Conservation (phyloP, 2,113 vertebrate species). For the Prionailurus viverrinus region DNA sequence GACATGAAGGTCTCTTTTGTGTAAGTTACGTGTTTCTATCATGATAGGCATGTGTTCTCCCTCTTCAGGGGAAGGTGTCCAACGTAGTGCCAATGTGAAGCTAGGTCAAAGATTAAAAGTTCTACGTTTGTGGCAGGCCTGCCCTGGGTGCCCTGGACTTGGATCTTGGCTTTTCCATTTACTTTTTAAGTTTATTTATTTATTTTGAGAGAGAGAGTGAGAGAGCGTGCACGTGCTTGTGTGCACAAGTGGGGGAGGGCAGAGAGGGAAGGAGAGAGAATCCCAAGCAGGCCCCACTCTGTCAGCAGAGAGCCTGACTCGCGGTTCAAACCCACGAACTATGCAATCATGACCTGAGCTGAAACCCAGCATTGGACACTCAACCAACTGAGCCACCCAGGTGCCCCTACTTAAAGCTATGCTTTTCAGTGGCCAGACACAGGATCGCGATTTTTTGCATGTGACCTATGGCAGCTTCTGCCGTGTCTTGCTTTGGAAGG, state of each 20-base stretch:
- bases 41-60: no score
- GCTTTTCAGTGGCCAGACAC: background rate
- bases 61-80: background rate
- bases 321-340: no score
- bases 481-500: background rate
- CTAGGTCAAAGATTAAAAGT: background rate
- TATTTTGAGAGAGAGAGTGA: no score
- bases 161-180: background rate
- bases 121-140: background rate
- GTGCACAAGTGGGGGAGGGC: no score
- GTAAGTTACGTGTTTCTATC: background rate
- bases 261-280: no score
- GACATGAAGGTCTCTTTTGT: background rate
- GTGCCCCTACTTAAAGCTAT: background rate
- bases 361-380: no score
- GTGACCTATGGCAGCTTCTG: background rate
- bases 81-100: background rate
- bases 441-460: rapidly evolving
- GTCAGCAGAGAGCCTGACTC: no score
- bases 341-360: no score
- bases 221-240: no score
- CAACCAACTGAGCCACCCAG: no score
- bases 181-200: no score
- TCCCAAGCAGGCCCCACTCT: no score
- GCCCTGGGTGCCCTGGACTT: background rate